A percentile compares a stretch with the other conserved stretches of the same genome.
These are phyloP conservation scores for Drosophila azteca DNA, from an alignment of 1,140 invertebrate species.

Conservation along the genomic window DNA sequence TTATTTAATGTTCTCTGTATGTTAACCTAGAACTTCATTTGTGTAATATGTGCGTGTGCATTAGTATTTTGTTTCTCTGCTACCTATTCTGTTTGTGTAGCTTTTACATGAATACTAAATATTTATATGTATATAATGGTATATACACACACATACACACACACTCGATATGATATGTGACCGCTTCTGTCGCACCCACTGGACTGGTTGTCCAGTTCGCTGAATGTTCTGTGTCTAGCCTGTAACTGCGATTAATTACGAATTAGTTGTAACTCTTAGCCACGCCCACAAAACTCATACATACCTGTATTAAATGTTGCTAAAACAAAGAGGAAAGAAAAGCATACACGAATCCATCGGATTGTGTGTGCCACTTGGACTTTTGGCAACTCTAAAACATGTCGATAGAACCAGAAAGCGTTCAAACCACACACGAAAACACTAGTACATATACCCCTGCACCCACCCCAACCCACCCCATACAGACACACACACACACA, in stretches of 20 bases:
- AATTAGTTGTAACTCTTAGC: constrained; percentile 39
- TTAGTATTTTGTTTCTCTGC: no score
- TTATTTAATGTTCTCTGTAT: constrained; percentile 63
- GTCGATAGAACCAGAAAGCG: constrained; percentile 77
- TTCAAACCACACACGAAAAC: constrained; percentile 53
- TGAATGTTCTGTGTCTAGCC: constrained; percentile 42
- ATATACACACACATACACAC: constrained; percentile 4
- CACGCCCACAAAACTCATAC: constrained; percentile 19
- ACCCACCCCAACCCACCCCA: not conserved
- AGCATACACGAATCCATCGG: constrained; percentile 8
- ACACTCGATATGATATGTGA: not conserved
- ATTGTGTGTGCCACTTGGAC: constrained; percentile 46
- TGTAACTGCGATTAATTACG: constrained; percentile 23
- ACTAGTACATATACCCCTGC: not conserved
- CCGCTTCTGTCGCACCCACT: constrained; percentile 14
- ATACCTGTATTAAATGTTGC: constrained; percentile 52
- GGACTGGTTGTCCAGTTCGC: constrained; percentile 26
- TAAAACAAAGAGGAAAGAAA: constrained; percentile 44
- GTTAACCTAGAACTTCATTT: constrained; percentile 45
- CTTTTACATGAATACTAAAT: constrained; percentile 20
- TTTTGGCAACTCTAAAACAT: constrained; percentile 60
- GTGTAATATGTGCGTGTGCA: constrained; percentile 33
- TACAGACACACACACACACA: not conserved
- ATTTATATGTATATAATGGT: constrained; percentile 28
- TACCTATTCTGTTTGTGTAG: constrained; percentile 8